A percentile compares a stretch with the other conserved stretches of the same genome.
phyloP scores from a whole-genome alignment of 2,113 vertebrate genomes.

The Melierax canorus region DNA sequence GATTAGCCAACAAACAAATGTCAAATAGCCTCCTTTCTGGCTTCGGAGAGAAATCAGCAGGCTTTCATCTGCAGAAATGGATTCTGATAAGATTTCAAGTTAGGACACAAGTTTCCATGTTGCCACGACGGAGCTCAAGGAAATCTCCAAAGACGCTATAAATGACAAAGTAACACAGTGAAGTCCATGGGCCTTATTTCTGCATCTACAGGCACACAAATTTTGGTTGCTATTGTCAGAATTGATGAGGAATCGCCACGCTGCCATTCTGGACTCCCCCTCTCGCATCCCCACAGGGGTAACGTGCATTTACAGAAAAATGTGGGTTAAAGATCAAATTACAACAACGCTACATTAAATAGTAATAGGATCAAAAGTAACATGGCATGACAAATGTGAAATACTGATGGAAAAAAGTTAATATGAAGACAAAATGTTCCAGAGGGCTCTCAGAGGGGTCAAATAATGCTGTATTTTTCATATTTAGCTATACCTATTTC shows the following conservation, averaged over 20 bases:
- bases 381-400: background rate
- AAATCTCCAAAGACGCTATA: background rate
- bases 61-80: background rate
- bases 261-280: background rate
- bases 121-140: background rate
- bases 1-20: conserved; percentile 51
- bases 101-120: background rate
- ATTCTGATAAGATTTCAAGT: background rate
- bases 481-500: background rate
- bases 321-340: background rate
- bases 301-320: background rate
- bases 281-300: accelerated
- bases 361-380: background rate
- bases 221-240: background rate
- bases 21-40: background rate
- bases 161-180: background rate
- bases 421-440: background rate
- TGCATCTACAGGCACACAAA: background rate
- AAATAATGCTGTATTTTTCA: background rate
- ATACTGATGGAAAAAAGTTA: background rate
- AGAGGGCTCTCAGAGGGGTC: background rate
- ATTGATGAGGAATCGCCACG: background rate
- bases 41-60: background rate
- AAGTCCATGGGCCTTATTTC: too few relatives aligned
- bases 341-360: accelerated